Evolutionary conservation across 2,797 vertebrate species (phyloP), one percentile per base, ranked within the genome.

Genomic region (Microhierax caerulescens): DNA sequence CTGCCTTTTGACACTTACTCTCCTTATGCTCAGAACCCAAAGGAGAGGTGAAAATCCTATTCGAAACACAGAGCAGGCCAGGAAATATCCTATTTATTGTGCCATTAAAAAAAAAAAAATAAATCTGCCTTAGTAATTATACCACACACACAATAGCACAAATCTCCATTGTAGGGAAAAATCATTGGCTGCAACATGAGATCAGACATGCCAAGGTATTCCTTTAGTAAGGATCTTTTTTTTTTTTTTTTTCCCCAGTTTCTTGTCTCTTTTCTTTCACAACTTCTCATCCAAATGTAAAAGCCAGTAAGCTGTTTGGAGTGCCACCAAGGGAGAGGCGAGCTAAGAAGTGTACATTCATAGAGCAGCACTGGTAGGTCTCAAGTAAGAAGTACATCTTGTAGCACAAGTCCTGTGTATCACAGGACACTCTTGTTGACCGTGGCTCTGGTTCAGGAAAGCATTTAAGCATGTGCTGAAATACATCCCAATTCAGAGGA

Each of bases 71-170:
- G 89, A 90, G 47, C 56, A 93, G 94, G 95, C 85, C 95, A 98
- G 93, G 95, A 98, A 98, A 97, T 95, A 95, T 93, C 96, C 91
- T 97, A 95, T 97, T 97, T 97, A 97, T 94, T 96, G 90, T 85
- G 87, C 83, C 76, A 96, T 92, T 95, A 91, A 95, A 67, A 64
- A 72, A 82, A 88, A 95, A 79, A 88, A 95, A 95, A 86, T 80
- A 87, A 93, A 81, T 82, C 84, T 95, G 89, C 64, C 83, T 88
- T 76, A 59, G 88, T 63, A 95, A 91, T 96, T 90, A 93, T 63
- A 54, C 73, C 93, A 80, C 95, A 97, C 85, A 93, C 93, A 97
- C 90, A 96, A 97, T 91, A 96, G 81, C 93, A 95, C 87, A 95
- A 59, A 89, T 96, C 94, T 91, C 83, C 81, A 85, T 67, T 95